A percentile compares a stretch with the other conserved stretches of the same genome.
These are phyloP conservation scores for Elegia similella DNA, from an alignment of 2,888 invertebrate species.

Conservation along the genomic window DNA sequence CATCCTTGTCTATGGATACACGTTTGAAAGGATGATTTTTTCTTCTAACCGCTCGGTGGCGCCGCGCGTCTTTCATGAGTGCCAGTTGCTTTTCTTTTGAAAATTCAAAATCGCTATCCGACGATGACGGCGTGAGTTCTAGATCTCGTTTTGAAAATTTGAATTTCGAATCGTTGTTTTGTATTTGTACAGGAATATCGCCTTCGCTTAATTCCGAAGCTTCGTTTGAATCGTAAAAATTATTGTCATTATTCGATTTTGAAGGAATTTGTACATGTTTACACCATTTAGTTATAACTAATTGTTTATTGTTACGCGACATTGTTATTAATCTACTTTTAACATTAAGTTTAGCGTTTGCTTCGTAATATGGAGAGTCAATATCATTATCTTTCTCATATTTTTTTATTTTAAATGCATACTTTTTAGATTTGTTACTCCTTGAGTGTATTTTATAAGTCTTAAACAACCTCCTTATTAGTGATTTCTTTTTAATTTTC, in stretches of 20 bases:
- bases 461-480: conserved; percentile 36
- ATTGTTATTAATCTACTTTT: conserved; percentile 50
- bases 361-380: conserved; percentile 37
- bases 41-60: conserved; percentile 54
- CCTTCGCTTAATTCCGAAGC: conserved; percentile 35
- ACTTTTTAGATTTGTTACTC: conserved; percentile 36
- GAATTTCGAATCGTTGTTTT: conserved; percentile 39
- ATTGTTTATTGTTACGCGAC: conserved; percentile 27
- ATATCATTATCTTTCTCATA: conserved; percentile 49
- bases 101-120: conserved; percentile 60
- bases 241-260: conserved; percentile 20
- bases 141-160: conserved; percentile 59
- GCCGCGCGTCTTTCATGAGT: conserved; percentile 56
- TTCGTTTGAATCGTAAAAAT: conserved; percentile 38
- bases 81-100: conserved; percentile 41
- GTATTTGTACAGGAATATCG: background rate
- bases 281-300: conserved; percentile 48
- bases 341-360: conserved; percentile 43
- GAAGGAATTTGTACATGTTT: conserved; percentile 31
- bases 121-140: conserved; percentile 54
- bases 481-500: conserved; percentile 41
- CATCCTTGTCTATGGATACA: conserved; percentile 42
- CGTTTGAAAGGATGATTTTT: conserved; percentile 53
- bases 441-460: conserved; percentile 37
- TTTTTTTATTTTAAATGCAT: conserved; percentile 35